Conservation (phyloP, 2,797 vertebrate genomes). For the Neopelma chrysocephalum region DNA sequence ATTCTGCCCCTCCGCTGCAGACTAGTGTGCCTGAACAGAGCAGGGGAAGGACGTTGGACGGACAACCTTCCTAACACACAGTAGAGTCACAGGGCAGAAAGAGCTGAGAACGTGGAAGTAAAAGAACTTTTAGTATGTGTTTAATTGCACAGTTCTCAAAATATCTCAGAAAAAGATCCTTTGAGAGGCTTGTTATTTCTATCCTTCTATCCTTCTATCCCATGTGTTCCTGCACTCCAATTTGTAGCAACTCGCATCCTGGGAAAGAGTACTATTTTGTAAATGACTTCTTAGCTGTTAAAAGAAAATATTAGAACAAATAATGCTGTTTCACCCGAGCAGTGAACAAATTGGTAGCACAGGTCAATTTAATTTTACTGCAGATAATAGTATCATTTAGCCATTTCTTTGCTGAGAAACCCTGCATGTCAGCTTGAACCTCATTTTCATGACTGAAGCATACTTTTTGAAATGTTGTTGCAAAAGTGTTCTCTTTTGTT, state of each 20-base stretch:
- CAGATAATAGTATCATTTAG: not conserved
- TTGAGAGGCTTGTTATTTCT: not conserved
- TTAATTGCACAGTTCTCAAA: not conserved
- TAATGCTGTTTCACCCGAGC: not conserved
- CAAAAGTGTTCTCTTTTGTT: not conserved
- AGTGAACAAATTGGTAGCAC: not conserved
- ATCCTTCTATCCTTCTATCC: not conserved
- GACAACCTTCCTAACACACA: fast-evolving
- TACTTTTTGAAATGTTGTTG: not conserved
- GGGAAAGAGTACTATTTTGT: not conserved
- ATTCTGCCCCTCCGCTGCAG: not conserved
- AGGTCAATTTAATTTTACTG: constrained; percentile 35
- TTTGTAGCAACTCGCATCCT: not conserved
- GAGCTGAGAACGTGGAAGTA: not conserved
- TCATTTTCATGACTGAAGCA: not conserved
- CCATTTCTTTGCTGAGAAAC: not conserved
- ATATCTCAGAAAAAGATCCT: not conserved
- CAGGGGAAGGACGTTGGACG: not conserved
- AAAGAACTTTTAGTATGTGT: not conserved
- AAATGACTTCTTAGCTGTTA: not conserved
- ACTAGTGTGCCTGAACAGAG: not conserved
- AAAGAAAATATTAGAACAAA: constrained; percentile 5
- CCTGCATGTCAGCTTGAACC: not conserved
- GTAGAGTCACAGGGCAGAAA: not conserved
- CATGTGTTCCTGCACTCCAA: not conserved